phyloP scores from a whole-genome alignment of 2,113 vertebrate genomes.

The Amazona vittata region DNA sequence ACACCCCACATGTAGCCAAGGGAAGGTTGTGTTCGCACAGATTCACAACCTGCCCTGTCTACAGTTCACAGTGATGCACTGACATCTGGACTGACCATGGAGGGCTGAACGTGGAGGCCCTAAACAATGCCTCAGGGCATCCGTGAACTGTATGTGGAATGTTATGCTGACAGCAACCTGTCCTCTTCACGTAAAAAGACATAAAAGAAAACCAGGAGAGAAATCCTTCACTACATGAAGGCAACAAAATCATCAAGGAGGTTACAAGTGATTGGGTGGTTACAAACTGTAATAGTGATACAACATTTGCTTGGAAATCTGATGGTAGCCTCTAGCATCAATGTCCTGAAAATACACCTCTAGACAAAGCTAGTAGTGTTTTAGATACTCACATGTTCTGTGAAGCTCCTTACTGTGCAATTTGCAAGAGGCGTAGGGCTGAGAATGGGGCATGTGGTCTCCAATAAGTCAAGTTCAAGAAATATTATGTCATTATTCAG shows the following conservation, averaged over 20 bases:
- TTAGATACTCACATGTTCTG: constrained; percentile 79
- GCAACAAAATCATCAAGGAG: not conserved
- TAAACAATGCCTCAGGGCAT: not conserved
- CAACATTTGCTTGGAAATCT: not conserved
- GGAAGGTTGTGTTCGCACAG: not conserved
- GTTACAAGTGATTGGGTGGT: not conserved
- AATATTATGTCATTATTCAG: constrained; percentile 36
- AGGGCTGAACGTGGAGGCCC: not conserved
- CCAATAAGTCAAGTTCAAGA: constrained; percentile 86
- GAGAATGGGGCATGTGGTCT: constrained; percentile 84
- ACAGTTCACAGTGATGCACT: not conserved
- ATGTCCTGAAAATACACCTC: not conserved
- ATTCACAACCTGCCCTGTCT: not conserved
- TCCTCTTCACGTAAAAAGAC: not conserved
- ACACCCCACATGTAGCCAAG: not conserved
- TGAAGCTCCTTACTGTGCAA: constrained; percentile 81
- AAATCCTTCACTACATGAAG: not conserved
- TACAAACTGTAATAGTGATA: not conserved
- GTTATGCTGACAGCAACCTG: not conserved
- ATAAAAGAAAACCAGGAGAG: not conserved
- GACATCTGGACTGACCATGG: not conserved
- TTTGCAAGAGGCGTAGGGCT: constrained; percentile 80
- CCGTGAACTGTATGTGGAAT: not conserved
- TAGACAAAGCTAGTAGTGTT: not conserved
- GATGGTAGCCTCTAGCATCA: not conserved